phyloP scores from a whole-genome alignment of 2,113 vertebrate genomes.

The Eurystomus gularis region DNA sequence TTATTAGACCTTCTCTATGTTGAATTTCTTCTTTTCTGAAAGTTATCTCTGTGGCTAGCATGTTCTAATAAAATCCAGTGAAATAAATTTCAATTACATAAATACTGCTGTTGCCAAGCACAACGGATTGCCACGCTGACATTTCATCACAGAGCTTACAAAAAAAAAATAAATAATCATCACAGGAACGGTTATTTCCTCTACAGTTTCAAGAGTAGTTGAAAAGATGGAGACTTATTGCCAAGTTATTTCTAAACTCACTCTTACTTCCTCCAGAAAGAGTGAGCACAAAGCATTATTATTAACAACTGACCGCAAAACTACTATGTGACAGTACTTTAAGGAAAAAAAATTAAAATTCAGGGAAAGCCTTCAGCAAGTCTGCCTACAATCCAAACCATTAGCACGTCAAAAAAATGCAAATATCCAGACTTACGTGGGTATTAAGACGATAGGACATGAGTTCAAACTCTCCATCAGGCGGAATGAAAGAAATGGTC shows the following conservation, averaged over 20 bases:
- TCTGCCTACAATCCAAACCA: neutral
- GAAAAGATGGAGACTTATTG: neutral
- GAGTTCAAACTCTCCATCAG: slow-evolving; percentile 89
- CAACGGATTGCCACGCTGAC: neutral
- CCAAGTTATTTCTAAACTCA: neutral
- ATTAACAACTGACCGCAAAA: fast-evolving
- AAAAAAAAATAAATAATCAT: neutral
- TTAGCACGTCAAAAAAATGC: fast-evolving
- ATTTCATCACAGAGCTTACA: neutral
- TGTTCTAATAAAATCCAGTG: neutral
- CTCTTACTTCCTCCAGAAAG: neutral
- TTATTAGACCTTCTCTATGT: fast-evolving
- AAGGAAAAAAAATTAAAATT: neutral
- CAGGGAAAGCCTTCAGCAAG: neutral
- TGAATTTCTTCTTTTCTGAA: neutral
- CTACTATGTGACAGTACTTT: fast-evolving
- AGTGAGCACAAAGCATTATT: neutral
- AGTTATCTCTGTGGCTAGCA: neutral
- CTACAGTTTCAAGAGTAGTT: neutral
- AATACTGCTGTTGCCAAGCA: neutral
- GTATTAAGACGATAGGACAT: slow-evolving; percentile 91
- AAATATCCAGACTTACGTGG: slow-evolving; percentile 73
- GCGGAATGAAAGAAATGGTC: slow-evolving; percentile 90
- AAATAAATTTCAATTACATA: neutral
- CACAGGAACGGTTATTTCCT: neutral